Evolutionary conservation across 2,797 vertebrate genomes (phyloP).

Genomic region (Iguana delicatissima): DNA sequence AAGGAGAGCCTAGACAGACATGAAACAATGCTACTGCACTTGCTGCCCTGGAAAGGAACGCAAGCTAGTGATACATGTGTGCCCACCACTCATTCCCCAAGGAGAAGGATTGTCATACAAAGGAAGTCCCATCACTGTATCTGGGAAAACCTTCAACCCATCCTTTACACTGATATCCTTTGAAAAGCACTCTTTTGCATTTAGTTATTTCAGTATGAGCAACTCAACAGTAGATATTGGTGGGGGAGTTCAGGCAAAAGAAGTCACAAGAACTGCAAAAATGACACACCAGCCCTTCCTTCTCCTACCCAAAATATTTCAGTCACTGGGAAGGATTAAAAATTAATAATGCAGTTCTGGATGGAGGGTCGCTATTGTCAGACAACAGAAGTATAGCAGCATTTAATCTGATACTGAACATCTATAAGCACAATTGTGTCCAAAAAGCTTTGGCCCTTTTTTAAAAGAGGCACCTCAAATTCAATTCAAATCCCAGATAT

Average conservation of each 20-base stretch:
- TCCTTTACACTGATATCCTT: constrained; percentile 2
- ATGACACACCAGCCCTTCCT: background rate
- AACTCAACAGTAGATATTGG: constrained; percentile 22
- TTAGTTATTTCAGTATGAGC: constrained; percentile 14
- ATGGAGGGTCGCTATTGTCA: constrained; percentile 64
- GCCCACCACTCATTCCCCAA: background rate
- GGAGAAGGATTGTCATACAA: background rate
- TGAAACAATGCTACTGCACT: background rate
- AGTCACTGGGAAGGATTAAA: constrained; percentile 31
- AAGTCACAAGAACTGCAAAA: constrained; percentile 38
- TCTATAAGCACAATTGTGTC: constrained; percentile 50
- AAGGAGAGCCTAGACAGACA: background rate
- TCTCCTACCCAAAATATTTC: background rate
- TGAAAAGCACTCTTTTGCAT: constrained; percentile 38
- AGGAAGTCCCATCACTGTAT: background rate
- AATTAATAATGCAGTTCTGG: constrained; percentile 66
- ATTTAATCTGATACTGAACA: constrained; percentile 47
- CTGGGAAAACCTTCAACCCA: constrained; percentile 1
- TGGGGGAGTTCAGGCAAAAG: constrained; percentile 8
- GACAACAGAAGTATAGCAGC: constrained; percentile 61
- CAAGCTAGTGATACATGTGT: background rate
- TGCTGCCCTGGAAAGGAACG: background rate
- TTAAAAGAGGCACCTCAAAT: constrained; percentile 64
- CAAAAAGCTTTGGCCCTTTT: constrained; percentile 8
- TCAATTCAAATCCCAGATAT: constrained; percentile 50